A percentile compares a stretch with the other conserved stretches of the same genome.
Conservation (phyloP, 1,140 invertebrate species). For the Hestina assimilis region DNA sequence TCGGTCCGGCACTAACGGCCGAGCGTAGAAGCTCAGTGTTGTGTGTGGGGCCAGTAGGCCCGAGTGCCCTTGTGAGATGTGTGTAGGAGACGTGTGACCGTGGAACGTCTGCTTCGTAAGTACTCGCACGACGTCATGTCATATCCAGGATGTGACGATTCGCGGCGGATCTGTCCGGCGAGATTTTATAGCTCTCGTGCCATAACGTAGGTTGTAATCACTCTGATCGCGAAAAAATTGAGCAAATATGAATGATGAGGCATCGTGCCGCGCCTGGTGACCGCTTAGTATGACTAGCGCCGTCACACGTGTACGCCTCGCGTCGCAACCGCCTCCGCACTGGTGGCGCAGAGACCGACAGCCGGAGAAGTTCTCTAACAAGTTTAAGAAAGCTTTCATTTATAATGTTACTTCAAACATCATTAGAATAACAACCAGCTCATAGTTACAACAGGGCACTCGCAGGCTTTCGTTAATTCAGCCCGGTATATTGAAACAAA, state of each 20-base stretch:
- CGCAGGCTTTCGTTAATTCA: not conserved
- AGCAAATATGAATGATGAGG: slow-evolving; percentile 59
- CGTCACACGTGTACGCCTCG: slow-evolving; percentile 33
- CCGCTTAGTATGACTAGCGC: slow-evolving; percentile 22
- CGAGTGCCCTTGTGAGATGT: slow-evolving; percentile 73
- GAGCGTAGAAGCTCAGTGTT: slow-evolving; percentile 53
- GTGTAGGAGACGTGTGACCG: slow-evolving; percentile 68
- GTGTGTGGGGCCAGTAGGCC: slow-evolving; percentile 63
- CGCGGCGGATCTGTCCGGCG: slow-evolving; percentile 35
- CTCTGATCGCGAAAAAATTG: slow-evolving; percentile 44
- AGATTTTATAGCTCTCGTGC: slow-evolving; percentile 39
- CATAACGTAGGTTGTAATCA: slow-evolving; percentile 38
- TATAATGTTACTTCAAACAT: slow-evolving; percentile 16
- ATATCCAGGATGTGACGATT: slow-evolving; percentile 31
- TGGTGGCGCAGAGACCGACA: not conserved
- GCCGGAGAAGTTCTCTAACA: slow-evolving; percentile 21
- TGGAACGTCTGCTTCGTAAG: slow-evolving; percentile 70
- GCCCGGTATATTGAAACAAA: not conserved
- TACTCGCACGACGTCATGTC: slow-evolving; percentile 47
- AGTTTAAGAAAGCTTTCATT: slow-evolving; percentile 22
- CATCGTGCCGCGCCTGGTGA: slow-evolving; percentile 44
- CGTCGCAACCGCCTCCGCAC: slow-evolving; percentile 8
- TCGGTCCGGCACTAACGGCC: slow-evolving; percentile 49
- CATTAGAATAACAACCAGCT: slow-evolving; percentile 11
- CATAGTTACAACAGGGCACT: not conserved